Conservation (phyloP, 2,113 vertebrate genomes). For the Rhabdomys dilectus region DNA sequence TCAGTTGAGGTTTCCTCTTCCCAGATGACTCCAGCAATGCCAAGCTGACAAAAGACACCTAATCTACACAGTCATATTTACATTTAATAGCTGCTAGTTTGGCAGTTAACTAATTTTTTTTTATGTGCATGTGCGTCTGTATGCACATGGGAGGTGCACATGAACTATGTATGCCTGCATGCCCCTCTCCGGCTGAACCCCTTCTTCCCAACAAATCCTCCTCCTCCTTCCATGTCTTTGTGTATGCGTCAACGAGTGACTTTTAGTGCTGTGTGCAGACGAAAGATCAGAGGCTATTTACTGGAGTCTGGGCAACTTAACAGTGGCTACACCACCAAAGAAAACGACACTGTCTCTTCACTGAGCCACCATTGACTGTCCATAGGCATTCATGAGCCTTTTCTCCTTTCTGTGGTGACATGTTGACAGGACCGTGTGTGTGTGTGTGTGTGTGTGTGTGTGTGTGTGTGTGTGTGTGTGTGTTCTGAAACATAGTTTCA, state of each 20-base stretch:
- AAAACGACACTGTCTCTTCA: not conserved
- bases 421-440: not conserved
- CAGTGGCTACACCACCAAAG: not conserved
- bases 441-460: not conserved
- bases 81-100: not conserved
- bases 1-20: not conserved
- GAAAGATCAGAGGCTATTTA: not conserved
- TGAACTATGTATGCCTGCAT: not conserved
- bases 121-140: not conserved
- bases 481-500: not conserved
- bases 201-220: not conserved
- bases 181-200: not conserved
- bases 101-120: slow-evolving; percentile 4
- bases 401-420: not conserved
- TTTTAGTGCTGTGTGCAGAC: not conserved
- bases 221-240: too few species aligned
- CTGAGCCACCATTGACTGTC: not conserved
- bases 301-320: not conserved
- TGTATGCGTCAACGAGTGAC: not conserved
- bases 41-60: not conserved
- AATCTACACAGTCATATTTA: not conserved
- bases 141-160: too few species aligned
- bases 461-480: not conserved
- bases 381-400: not conserved
- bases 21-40: not conserved